A percentile compares a stretch with the other conserved stretches of the same genome.
Evolutionary conservation across 2,888 invertebrate species (phyloP).

Genomic region (Drosophila kambysellisi): DNA sequence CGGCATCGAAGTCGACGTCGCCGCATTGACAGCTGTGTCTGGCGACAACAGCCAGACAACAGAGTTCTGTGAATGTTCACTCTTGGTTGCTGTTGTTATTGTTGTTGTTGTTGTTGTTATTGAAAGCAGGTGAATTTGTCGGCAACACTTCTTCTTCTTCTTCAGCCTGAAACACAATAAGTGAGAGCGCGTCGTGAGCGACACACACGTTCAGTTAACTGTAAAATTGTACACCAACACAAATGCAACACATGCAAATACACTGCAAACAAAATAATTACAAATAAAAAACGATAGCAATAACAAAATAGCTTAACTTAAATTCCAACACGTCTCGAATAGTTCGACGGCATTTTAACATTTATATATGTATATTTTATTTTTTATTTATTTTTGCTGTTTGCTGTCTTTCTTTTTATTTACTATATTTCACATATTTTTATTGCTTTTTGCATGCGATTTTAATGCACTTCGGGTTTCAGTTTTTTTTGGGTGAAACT

Average conservation of each 20-base stretch:
- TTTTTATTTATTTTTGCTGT: conserved; percentile 21
- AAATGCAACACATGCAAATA: conserved; percentile 72
- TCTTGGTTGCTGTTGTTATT: not conserved
- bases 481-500: conserved; percentile 16
- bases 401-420: conserved; percentile 35
- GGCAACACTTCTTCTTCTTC: conserved; percentile 38
- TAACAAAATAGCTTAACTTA: conserved; percentile 46
- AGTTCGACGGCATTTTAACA: conserved; percentile 41
- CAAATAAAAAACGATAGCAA: conserved; percentile 9
- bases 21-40: conserved; percentile 46
- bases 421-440: conserved; percentile 38
- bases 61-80: conserved; percentile 3
- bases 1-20: conserved; percentile 54
- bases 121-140: conserved; percentile 48
- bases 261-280: conserved; percentile 59
- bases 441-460: conserved; percentile 34
- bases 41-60: conserved; percentile 6
- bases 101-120: conserved; percentile 2
- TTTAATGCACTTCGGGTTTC: conserved; percentile 55
- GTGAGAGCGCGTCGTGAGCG: conserved; percentile 48
- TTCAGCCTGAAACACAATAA: conserved; percentile 54
- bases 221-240: conserved; percentile 69
- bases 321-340: conserved; percentile 74
- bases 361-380: conserved; percentile 17
- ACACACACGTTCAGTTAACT: conserved; percentile 64